Conservation (phyloP, 53 echinoderm and acorn worm genomes). For the Astropecten irregularis region DNA sequence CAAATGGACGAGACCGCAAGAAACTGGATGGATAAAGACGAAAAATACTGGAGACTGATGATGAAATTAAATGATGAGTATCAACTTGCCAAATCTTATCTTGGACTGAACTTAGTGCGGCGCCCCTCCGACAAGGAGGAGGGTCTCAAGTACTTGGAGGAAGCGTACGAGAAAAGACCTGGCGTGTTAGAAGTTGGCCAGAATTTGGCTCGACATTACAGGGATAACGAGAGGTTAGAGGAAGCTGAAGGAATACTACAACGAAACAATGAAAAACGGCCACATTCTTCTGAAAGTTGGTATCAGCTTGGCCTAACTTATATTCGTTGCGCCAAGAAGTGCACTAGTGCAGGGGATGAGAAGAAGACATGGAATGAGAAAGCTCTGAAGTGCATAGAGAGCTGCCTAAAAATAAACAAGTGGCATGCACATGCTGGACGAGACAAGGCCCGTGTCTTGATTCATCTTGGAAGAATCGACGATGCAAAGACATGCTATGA, state of each 20-base stretch:
- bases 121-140: neutral
- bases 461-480: neutral
- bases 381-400: neutral
- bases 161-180: neutral
- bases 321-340: no score
- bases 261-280: neutral
- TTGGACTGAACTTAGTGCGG: neutral
- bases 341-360: neutral
- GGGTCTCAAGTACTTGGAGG: neutral
- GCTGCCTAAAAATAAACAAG: neutral
- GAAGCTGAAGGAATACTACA: neutral
- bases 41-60: neutral
- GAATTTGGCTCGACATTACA: neutral
- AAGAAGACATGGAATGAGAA: neutral
- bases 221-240: neutral
- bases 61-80: neutral
- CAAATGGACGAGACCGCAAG: neutral
- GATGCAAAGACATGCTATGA: neutral
- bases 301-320: slow-evolving; percentile 10
- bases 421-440: neutral
- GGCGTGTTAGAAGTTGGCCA: neutral
- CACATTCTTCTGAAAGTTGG: neutral
- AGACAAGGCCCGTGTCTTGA: neutral
- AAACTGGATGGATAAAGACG: neutral
- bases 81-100: neutral